Evolutionary conservation across 2,888 invertebrate genomes (phyloP), one percentile per base, ranked within the genome.

Genomic region (Drosophila formosana): DNA sequence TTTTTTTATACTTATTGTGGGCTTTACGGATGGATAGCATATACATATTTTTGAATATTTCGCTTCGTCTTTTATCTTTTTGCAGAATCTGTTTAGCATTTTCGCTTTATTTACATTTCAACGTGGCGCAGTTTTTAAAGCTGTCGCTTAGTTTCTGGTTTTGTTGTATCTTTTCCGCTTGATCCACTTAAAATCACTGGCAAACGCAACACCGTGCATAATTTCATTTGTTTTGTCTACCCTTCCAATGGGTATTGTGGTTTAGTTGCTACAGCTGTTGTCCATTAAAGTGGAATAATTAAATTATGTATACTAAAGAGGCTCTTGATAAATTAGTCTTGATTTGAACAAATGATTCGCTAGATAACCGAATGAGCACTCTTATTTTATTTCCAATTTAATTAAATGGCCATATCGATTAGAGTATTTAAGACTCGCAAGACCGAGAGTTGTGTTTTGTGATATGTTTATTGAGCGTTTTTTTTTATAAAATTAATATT

Each of bases 31-130:
- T 56, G 61, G 60, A 73, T 72, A 78, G 70, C 80, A 80, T 75
- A 77, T 75, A 68, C 80, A 80, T 75, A 77, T 75, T 82, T 80
- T 69, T 62, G 45, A 58, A 9, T 55, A 41, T 53, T 39, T 58
- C 18, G n/a, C 45, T 4, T 4, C n/a, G 5, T 41, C n/a, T 37
- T 3, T 66, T 66, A 61, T 72, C 67, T 69, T 58, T 66, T 49
- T 39, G 30, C 65, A 13, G 67, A 66, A 74, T 83, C 65, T 76
- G 53, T 74, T 73, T 70, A 72, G 62, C 65, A 72, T 66, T 65
- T 78, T 62, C 52, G 28, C 52, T 60, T 63, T 64, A 72, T 79
- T 77, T 72, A 63, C 52, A 66, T 66, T 67, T 65, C 18, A 28
- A 37, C 57, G 47, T 39, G 23, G 50, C 57, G 56, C 67, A 67